Evolutionary conservation across 2,113 vertebrate species (phyloP), one percentile per base, ranked within the genome.

Genomic region (Actenoides hombroni): DNA sequence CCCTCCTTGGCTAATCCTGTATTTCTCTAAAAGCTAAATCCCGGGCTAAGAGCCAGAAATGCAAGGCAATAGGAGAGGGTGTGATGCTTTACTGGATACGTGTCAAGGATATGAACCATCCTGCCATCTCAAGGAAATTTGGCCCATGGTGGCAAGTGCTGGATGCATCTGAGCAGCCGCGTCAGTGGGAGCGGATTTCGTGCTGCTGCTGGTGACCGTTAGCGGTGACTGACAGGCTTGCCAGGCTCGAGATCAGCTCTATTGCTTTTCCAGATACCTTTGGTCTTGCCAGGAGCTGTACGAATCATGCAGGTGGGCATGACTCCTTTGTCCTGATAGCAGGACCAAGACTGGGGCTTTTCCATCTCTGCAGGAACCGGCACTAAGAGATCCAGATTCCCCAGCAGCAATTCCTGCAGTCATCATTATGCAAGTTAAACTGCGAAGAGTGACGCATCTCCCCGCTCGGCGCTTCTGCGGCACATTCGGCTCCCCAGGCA

Each of bases 71-170:
- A 49, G 86, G 53, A 84, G 86, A 92, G 83, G 74, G 69, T 57
- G 92, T 49, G 88, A 84, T 87, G 77, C 88, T 94, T 86, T 69
- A 28, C 70, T 57, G 92, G 76, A n/a, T 48, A 39, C 5, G 23
- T 88, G 88, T 92, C 90, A 75, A 53, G 73, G 94, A 82, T 67
- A 49, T 21, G 94, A 88, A 57, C 86, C 90, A 56, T 77, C 64
- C 75, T 67, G 51, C 42, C 61, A 59, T 53, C 61, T 20, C 88
- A 57, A 15, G 83, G 77, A 81, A 86, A 53, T 67, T 3, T 26
- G 70, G 73, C 65, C 80, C 86, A 12, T 17, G 44, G 61, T 11
- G 37, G 13, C 53, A 28, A 7, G 63, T 49, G 75, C 74, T 88
- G 79, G 79, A 51, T 4, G 16, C 64, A 54, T 21, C 83, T 13